Percentiles rank a stretch among this genome's conserved stretches.
Conservation (phyloP, 2,888 invertebrate species). For the Ctena decussata region DNA sequence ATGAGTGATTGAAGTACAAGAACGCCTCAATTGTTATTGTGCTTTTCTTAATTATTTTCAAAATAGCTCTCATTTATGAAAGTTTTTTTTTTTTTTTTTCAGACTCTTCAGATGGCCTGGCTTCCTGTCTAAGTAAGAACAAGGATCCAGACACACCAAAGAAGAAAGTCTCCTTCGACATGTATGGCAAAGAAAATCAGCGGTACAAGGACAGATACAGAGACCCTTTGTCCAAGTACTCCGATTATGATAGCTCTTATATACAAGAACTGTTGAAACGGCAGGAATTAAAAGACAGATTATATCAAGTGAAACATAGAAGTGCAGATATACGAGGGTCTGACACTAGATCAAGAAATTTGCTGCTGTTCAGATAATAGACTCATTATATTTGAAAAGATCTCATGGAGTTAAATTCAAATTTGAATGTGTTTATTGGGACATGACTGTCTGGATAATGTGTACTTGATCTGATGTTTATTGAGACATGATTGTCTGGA, state of each 20-base stretch:
- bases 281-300: constrained; percentile 76
- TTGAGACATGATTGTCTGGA: too few relatives aligned
- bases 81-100: constrained; percentile 37
- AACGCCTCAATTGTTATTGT: too few relatives aligned
- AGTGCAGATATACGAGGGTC: constrained; percentile 69
- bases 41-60: too few relatives aligned
- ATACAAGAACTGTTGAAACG: constrained; percentile 71
- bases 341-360: constrained; percentile 67
- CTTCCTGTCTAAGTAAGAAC: constrained; percentile 77
- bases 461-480: too few relatives aligned
- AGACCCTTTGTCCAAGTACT: constrained; percentile 66
- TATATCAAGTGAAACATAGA: constrained; percentile 74
- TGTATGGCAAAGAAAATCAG: constrained; percentile 81
- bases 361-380: constrained; percentile 73
- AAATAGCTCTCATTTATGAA: too few relatives aligned
- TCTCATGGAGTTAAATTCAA: too few relatives aligned
- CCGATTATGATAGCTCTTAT: constrained; percentile 71
- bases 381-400: not conserved
- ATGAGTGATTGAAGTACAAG: too few relatives aligned
- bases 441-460: too few relatives aligned
- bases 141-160: constrained; percentile 79
- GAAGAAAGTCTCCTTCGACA: constrained; percentile 82
- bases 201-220: constrained; percentile 67
- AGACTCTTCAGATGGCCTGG: constrained; percentile 71
- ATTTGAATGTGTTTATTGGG: too few relatives aligned